These are phyloP conservation scores for Glyptemys insculpta DNA, from an alignment of 2,797 vertebrate species.

Conservation along the genomic window DNA sequence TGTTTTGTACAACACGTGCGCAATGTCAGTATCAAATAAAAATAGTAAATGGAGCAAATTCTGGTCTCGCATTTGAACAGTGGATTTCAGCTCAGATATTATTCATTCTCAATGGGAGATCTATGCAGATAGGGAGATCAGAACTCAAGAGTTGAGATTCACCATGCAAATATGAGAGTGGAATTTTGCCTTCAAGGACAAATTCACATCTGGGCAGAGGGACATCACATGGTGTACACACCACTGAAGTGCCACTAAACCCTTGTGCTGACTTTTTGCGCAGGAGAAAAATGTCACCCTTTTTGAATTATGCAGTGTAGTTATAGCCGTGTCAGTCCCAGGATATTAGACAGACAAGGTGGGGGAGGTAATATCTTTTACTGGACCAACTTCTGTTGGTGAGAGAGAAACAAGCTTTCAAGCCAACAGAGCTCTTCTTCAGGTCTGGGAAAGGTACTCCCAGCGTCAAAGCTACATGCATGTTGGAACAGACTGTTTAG, in stretches of 20 bases:
- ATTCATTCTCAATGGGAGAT: not conserved
- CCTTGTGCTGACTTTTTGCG: not conserved
- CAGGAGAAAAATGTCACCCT: not conserved
- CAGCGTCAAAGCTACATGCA: too few relatives aligned
- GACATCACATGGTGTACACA: not conserved
- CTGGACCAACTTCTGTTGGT: too few relatives aligned
- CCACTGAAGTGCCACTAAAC: accelerated
- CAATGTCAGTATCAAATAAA: too few relatives aligned
- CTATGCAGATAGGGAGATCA: not conserved
- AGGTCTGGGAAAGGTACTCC: too few relatives aligned
- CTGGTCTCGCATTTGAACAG: not conserved
- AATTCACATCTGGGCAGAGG: not conserved
- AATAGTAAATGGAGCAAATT: not conserved
- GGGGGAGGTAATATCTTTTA: too few relatives aligned
- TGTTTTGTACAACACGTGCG: not conserved
- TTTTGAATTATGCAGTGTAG: too few relatives aligned
- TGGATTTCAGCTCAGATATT: not conserved
- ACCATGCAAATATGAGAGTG: not conserved
- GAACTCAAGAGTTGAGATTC: not conserved
- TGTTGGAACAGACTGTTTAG: too few relatives aligned
- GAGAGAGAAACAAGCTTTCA: too few relatives aligned
- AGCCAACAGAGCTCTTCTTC: too few relatives aligned
- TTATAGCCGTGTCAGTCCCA: too few relatives aligned
- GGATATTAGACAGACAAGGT: too few relatives aligned
- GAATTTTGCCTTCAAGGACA: not conserved